A percentile compares a stretch with the other conserved stretches of the same genome.
Evolutionary conservation across 2,888 invertebrate genomes (phyloP).

Genomic region (Tinea trinotella): DNA sequence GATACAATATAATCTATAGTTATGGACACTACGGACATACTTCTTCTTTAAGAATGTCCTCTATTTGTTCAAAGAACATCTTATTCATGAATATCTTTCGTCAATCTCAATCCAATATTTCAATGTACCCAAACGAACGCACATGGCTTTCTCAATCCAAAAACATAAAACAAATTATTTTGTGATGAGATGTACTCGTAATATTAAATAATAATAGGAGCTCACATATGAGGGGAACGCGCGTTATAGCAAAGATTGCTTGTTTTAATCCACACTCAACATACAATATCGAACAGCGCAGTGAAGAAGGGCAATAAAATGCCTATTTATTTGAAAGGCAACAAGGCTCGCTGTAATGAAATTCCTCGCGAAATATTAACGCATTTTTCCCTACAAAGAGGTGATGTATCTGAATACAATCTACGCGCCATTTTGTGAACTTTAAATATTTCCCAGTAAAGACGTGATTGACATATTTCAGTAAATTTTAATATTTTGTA

Average conservation of each 20-base stretch:
- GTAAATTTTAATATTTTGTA: conserved; percentile 10
- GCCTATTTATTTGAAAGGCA: conserved; percentile 65
- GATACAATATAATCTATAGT: no score
- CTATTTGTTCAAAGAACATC: no score
- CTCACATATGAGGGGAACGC: no score
- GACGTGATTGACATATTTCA: conserved; percentile 10
- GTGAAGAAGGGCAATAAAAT: conserved; percentile 62
- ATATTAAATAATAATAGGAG: no score
- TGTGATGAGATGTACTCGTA: no score
- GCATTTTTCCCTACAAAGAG: conserved; percentile 60
- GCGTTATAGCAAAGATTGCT: conserved; percentile 4
- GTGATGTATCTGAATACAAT: conserved; percentile 37
- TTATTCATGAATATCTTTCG: no score
- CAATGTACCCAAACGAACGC: no score
- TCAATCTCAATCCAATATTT: no score
- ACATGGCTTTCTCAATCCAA: no score
- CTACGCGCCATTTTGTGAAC: conserved; percentile 6
- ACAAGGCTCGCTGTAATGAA: conserved; percentile 61
- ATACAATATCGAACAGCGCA: conserved; percentile 47
- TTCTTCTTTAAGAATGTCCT: no score
- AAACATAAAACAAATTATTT: no score
- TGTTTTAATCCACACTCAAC: conserved; percentile 41
- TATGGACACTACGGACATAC: no score
- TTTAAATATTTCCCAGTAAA: conserved; percentile 8
- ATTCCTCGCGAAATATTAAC: conserved; percentile 65